Conservation (phyloP, 2,113 vertebrate species). For the Crotophaga sulcirostris region DNA sequence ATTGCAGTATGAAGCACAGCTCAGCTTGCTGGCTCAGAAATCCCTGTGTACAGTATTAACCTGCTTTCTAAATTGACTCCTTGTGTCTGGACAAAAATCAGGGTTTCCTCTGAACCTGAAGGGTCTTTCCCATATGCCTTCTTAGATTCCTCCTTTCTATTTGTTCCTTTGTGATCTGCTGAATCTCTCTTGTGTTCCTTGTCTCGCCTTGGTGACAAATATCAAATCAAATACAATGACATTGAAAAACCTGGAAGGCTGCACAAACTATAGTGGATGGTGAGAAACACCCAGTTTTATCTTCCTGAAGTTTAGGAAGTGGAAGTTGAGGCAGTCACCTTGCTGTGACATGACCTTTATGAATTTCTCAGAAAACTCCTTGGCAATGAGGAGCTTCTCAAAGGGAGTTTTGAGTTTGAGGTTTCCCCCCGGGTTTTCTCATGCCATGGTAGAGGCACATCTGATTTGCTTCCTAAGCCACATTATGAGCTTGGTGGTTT, state of each 20-base stretch:
- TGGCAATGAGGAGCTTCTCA: not conserved
- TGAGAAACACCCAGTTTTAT: not conserved
- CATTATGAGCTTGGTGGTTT: not conserved
- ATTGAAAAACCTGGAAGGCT: not conserved
- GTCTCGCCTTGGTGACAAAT: not conserved
- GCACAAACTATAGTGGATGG: not conserved
- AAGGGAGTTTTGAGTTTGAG: not conserved
- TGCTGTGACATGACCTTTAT: rapidly evolving
- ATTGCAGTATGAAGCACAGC: slow-evolving; percentile 11
- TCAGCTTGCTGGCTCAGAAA: not conserved
- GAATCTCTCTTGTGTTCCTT: not conserved
- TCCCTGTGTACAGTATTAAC: not conserved
- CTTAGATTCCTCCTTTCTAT: not conserved
- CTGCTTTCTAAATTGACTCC: not conserved
- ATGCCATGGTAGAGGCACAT: rapidly evolving
- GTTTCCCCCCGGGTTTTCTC: not conserved
- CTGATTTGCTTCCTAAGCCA: not conserved
- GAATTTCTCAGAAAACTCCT: not conserved
- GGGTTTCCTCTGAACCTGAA: not conserved
- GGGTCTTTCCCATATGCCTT: not conserved
- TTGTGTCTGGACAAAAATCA: not conserved
- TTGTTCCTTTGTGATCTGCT: not conserved
- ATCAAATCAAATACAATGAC: not conserved
- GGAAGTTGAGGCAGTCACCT: not conserved
- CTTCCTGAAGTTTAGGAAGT: not conserved